Percentiles rank a stretch among this genome's conserved stretches.
These are phyloP conservation scores for Odontesthes bonariensis DNA, from an alignment of 2,113 vertebrate species.

Conservation along the genomic window DNA sequence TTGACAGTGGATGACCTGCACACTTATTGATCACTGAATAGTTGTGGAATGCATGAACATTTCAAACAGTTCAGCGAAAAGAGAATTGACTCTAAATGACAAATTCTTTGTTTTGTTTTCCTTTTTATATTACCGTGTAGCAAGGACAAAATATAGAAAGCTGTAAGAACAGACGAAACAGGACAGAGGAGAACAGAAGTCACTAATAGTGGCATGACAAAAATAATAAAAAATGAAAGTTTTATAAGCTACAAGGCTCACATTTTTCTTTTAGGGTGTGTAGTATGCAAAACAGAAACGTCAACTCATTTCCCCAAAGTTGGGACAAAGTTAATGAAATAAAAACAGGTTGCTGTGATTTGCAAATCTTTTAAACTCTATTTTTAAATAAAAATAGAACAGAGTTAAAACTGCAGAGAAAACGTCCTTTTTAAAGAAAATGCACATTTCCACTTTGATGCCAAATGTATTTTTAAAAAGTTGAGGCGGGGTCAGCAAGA, in stretches of 20 bases:
- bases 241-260: not conserved
- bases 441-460: too few relatives aligned
- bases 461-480: too few relatives aligned
- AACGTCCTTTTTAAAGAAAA: too few relatives aligned
- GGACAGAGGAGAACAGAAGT: not conserved
- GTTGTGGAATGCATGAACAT: constrained; percentile 18
- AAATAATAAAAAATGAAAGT: not conserved
- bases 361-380: too few relatives aligned
- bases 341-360: too few relatives aligned
- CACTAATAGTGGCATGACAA: not conserved
- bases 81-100: constrained; percentile 13
- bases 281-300: not conserved
- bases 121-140: not conserved
- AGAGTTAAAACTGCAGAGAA: too few relatives aligned
- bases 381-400: too few relatives aligned
- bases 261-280: not conserved
- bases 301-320: not conserved
- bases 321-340: too few relatives aligned
- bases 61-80: constrained; percentile 7
- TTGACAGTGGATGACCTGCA: not conserved
- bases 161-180: not conserved
- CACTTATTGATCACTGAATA: constrained; percentile 14
- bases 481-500: too few relatives aligned
- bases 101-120: constrained; percentile 7
- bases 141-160: not conserved